Evolutionary conservation across 2,888 invertebrate species (phyloP).

Genomic region (Amphipoea lucens): DNA sequence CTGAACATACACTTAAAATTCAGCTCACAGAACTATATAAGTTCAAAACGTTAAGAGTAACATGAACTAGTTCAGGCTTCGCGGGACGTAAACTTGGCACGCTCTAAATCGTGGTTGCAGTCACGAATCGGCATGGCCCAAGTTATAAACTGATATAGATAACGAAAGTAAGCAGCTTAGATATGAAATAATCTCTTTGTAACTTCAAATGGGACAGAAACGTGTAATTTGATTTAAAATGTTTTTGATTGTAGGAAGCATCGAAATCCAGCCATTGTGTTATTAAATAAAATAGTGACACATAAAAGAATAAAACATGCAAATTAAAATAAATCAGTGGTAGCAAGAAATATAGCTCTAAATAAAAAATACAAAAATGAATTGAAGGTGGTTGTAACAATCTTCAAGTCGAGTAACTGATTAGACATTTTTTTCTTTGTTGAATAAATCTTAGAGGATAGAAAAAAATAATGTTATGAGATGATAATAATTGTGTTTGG

Average conservation of each 20-base stretch:
- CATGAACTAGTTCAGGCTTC: conserved; percentile 81
- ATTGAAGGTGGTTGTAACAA: neutral
- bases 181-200: neutral
- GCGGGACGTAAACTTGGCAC: conserved; percentile 80
- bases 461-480: neutral
- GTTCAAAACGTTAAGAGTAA: conserved; percentile 71
- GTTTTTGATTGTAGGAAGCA: no score
- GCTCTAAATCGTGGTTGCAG: conserved; percentile 78
- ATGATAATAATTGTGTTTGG: neutral
- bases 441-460: neutral
- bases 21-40: conserved; percentile 63
- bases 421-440: neutral
- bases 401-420: neutral
- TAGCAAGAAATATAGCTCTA: rapidly evolving
- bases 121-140: conserved; percentile 76
- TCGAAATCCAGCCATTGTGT: neutral
- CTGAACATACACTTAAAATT: conserved; percentile 61
- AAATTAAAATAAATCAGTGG: neutral
- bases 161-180: neutral
- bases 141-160: conserved; percentile 61
- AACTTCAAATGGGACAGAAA: neutral
- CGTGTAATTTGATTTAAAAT: neutral
- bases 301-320: no score
- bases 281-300: neutral
- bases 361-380: neutral